Evolutionary conservation across 1,140 invertebrate genomes (phyloP).

Genomic region (Epicauta chinensis): DNA sequence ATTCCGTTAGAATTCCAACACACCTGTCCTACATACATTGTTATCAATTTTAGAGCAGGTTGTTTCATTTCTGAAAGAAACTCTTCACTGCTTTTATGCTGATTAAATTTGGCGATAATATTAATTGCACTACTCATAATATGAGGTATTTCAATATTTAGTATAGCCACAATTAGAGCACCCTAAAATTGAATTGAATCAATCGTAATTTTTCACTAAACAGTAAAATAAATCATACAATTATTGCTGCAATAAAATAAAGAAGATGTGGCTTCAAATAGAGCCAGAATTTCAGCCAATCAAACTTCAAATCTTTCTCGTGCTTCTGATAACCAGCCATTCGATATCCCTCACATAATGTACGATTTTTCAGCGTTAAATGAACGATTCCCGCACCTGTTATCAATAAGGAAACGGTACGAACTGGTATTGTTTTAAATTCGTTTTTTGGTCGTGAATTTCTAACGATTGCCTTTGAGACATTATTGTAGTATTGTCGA

Average conservation of each 20-base stretch:
- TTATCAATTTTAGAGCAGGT: constrained; percentile 60
- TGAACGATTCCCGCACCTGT: no score
- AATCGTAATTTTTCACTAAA: constrained; percentile 6
- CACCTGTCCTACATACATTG: constrained; percentile 65
- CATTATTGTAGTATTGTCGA: not conserved
- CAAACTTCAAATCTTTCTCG: constrained; percentile 47
- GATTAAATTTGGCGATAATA: constrained; percentile 54
- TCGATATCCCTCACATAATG: constrained; percentile 5
- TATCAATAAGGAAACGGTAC: no score
- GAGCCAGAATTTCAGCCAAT: constrained; percentile 58
- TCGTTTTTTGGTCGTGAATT: constrained; percentile 1
- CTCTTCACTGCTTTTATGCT: constrained; percentile 38
- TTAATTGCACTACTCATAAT: constrained; percentile 72
- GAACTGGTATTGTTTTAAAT: not conserved
- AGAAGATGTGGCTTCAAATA: constrained; percentile 54
- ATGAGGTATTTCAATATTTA: constrained; percentile 78
- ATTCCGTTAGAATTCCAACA: constrained; percentile 20
- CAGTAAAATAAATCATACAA: constrained; percentile 42
- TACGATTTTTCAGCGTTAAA: no score
- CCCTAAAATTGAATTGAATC: constrained; percentile 51
- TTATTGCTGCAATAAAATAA: constrained; percentile 50
- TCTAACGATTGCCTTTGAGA: not conserved
- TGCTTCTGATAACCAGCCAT: constrained; percentile 30
- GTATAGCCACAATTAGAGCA: constrained; percentile 67
- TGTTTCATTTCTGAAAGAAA: constrained; percentile 58